phyloP scores from a whole-genome alignment of 2,888 invertebrate species.

The Pherbina coryleti region DNA sequence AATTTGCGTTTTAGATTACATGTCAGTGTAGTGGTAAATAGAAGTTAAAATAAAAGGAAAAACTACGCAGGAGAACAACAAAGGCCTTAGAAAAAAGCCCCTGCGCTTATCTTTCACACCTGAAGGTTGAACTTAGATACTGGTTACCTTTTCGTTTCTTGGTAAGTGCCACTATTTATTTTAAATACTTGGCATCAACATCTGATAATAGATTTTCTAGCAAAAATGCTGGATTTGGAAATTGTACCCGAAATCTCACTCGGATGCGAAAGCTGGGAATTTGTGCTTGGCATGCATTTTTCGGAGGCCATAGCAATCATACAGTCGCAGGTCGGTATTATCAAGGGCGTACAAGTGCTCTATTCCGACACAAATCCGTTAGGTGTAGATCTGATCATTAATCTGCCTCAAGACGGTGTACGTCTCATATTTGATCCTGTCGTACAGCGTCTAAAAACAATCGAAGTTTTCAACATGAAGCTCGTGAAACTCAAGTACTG shows the following conservation, averaged over 20 bases:
- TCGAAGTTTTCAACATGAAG: constrained; percentile 98
- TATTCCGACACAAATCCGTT: constrained; percentile 97
- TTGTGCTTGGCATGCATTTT: constrained; percentile 94
- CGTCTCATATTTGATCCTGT: constrained; percentile 96
- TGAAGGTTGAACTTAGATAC: background rate
- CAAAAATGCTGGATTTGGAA: constrained; percentile 92
- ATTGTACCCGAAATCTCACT: constrained; percentile 95
- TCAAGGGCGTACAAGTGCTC: constrained; percentile 95
- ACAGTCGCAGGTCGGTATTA: constrained; percentile 94
- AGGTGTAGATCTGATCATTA: constrained; percentile 94
- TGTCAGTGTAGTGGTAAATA: constrained; percentile 17
- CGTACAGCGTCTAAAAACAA: constrained; percentile 93
- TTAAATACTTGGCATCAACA: background rate
- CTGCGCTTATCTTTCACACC: background rate
- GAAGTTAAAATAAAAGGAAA: background rate
- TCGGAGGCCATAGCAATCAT: constrained; percentile 97
- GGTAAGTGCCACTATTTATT: background rate
- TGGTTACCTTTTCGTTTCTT: background rate
- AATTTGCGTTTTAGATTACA: constrained; percentile 29
- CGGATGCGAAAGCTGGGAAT: constrained; percentile 98
- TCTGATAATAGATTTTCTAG: background rate
- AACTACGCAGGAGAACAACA: background rate
- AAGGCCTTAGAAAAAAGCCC: background rate
- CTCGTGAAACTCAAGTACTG: constrained; percentile 96
- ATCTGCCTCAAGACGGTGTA: constrained; percentile 96